These are phyloP conservation scores for Chelon labrosus DNA, from an alignment of 2,797 vertebrate species.

Conservation along the genomic window DNA sequence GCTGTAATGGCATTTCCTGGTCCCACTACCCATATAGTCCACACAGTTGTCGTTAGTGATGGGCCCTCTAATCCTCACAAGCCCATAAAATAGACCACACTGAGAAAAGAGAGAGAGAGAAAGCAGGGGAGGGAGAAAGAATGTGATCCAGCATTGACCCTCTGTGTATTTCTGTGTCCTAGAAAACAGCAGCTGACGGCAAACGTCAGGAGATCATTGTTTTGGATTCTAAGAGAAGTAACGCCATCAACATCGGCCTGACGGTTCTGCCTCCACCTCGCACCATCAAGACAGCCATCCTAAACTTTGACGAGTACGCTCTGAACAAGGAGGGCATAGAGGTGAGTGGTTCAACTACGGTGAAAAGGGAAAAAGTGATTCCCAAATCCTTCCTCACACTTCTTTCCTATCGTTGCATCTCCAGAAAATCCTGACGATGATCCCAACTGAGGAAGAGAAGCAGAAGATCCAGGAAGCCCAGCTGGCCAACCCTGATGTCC, in stretches of 20 bases:
- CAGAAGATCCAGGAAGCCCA: constrained; percentile 98
- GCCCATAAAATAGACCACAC: constrained; percentile 56
- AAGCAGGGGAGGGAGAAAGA: background rate
- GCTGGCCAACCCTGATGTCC: constrained; percentile 91
- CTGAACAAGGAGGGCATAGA: constrained; percentile 98
- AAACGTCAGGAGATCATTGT: constrained; percentile 96
- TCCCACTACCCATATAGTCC: constrained; percentile 18
- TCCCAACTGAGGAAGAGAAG: constrained; percentile 96
- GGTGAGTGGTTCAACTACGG: constrained; percentile 83
- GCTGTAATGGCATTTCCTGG: constrained; percentile 30
- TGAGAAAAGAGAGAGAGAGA: background rate
- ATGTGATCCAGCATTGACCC: constrained; percentile 17
- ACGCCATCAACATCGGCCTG: constrained; percentile 97
- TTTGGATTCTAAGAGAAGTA: constrained; percentile 96
- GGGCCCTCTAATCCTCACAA: constrained; percentile 74
- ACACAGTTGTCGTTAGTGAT: constrained; percentile 78
- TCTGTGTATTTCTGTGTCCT: constrained; percentile 17
- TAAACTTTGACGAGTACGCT: constrained; percentile 97
- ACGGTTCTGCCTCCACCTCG: constrained; percentile 93
- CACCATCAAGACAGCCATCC: constrained; percentile 94
- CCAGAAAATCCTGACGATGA: constrained; percentile 98
- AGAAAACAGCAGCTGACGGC: constrained; percentile 95
- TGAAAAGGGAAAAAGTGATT: constrained; percentile 78
- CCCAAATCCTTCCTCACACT: background rate
- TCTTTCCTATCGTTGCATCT: background rate